phyloP scores from a whole-genome alignment of 1,140 invertebrate species.

The Hyphantria cunea region DNA sequence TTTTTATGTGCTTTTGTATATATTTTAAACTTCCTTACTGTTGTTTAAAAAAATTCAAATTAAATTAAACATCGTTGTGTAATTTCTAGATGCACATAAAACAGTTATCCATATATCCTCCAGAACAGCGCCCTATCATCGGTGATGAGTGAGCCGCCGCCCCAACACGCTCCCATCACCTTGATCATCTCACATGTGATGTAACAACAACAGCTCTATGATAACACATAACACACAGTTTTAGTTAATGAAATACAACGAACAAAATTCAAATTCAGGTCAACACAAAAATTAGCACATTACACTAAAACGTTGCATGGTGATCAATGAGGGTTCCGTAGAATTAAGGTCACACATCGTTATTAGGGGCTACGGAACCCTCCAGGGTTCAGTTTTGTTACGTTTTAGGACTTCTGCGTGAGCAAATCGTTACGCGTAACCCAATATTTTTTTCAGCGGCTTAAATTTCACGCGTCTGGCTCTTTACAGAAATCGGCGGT shows the following conservation, averaged over 20 bases:
- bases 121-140: constrained; percentile 36
- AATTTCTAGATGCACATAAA: constrained; percentile 30
- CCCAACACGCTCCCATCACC: constrained; percentile 59
- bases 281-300: constrained; percentile 79
- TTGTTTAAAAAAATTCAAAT: no score
- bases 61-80: neutral
- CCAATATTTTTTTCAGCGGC: constrained; percentile 46
- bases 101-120: constrained; percentile 6
- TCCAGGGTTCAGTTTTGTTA: constrained; percentile 49
- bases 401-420: constrained; percentile 55
- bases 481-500: constrained; percentile 67
- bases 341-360: constrained; percentile 40
- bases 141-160: constrained; percentile 47
- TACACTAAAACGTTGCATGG: constrained; percentile 70
- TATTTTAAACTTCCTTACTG: no score
- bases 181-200: constrained; percentile 45
- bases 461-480: constrained; percentile 60
- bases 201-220: constrained; percentile 74
- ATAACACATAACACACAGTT: constrained; percentile 79
- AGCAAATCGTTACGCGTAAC: constrained; percentile 36
- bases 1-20: neutral
- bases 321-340: constrained; percentile 72
- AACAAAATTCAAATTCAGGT: constrained; percentile 78
- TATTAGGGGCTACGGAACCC: constrained; percentile 67
- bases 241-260: constrained; percentile 74